These are phyloP conservation scores for Antheraea assamensis DNA, from an alignment of 2,888 invertebrate species.

Conservation along the genomic window DNA sequence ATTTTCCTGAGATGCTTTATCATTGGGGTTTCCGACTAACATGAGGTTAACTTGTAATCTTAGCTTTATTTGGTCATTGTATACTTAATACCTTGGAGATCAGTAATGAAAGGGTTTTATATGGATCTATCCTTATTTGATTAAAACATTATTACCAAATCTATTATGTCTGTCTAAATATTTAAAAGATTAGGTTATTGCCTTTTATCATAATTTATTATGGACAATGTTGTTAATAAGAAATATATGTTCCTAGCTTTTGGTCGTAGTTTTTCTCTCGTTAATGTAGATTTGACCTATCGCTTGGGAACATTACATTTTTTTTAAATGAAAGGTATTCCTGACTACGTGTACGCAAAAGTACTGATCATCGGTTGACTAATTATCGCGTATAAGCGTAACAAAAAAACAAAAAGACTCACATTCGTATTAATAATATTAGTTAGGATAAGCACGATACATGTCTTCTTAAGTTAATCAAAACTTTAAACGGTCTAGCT, in stretches of 20 bases:
- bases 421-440: too few relatives aligned
- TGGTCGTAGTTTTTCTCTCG: too few relatives aligned
- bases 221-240: background rate
- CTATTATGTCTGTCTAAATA: conserved; percentile 16
- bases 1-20: conserved; percentile 81
- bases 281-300: too few relatives aligned
- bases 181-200: background rate
- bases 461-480: too few relatives aligned
- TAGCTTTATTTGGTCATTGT: conserved; percentile 79
- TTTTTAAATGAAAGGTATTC: too few relatives aligned
- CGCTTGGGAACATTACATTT: too few relatives aligned
- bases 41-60: conserved; percentile 83
- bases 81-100: conserved; percentile 72
- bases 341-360: too few relatives aligned
- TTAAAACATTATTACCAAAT: conserved; percentile 33
- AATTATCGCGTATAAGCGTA: too few relatives aligned
- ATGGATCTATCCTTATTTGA: conserved; percentile 63
- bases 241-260: background rate
- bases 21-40: conserved; percentile 80
- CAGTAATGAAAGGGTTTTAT: conserved; percentile 74
- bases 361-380: too few relatives aligned
- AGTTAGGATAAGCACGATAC: too few relatives aligned
- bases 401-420: too few relatives aligned
- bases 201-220: background rate
- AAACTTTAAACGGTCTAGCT: too few relatives aligned